These are phyloP conservation scores for Drosophila sulfurigaster DNA, from an alignment of 1,140 invertebrate species.

Conservation along the genomic window DNA sequence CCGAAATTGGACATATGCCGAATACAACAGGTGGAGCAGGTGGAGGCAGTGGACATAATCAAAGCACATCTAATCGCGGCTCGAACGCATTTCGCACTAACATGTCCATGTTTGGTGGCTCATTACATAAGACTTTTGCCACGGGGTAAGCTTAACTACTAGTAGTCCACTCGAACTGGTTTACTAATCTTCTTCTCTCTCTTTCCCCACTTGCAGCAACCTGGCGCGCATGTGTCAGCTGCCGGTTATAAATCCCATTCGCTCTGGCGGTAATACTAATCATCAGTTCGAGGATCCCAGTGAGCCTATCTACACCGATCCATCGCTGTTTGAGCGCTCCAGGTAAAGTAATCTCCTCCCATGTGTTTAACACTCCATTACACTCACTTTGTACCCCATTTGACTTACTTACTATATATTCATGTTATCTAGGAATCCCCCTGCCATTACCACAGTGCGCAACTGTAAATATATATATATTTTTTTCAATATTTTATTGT, in stretches of 20 bases:
- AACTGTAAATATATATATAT: slow-evolving; percentile 59
- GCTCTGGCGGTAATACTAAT: slow-evolving; percentile 53
- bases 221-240: slow-evolving; percentile 84
- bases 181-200: slow-evolving; percentile 42
- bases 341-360: slow-evolving; percentile 80
- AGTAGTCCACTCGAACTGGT: slow-evolving; percentile 46
- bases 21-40: slow-evolving; percentile 22
- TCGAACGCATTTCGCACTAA: slow-evolving; percentile 83
- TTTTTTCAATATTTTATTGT: not conserved
- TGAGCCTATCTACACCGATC: slow-evolving; percentile 96
- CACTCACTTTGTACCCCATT: not conserved
- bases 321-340: slow-evolving; percentile 94
- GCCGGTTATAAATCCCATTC: slow-evolving; percentile 84
- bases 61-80: slow-evolving; percentile 75
- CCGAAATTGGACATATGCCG: slow-evolving; percentile 78
- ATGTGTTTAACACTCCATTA: not conserved
- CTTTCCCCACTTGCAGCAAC: slow-evolving; percentile 66
- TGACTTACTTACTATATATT: not conserved
- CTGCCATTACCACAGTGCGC: slow-evolving; percentile 27
- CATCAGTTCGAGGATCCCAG: slow-evolving; percentile 92
- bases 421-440: slow-evolving; percentile 18
- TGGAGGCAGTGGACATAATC: slow-evolving; percentile 45
- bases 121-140: slow-evolving; percentile 87
- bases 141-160: slow-evolving; percentile 85
- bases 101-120: slow-evolving; percentile 87